These are phyloP conservation scores for Poeciliopsis turrubarensis DNA, from an alignment of 2,113 vertebrate species.

Conservation along the genomic window DNA sequence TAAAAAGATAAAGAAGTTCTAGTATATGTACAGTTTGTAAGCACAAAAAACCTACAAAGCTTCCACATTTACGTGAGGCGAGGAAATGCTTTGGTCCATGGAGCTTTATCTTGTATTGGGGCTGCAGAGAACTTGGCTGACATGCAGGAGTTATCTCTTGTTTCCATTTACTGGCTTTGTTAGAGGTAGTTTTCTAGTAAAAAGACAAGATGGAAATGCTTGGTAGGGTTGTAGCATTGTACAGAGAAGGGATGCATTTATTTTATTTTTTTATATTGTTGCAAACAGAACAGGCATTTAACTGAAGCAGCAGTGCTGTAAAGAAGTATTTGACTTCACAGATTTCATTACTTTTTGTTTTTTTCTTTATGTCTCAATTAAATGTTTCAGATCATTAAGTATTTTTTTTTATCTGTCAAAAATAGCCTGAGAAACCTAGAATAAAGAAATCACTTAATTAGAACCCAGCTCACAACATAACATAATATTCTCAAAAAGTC, in stretches of 20 bases:
- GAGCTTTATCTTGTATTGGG: slow-evolving; percentile 65
- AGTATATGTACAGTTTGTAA: slow-evolving; percentile 7
- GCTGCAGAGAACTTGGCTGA: slow-evolving; percentile 49
- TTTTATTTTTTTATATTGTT: slow-evolving; percentile 9
- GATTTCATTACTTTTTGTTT: too few relatives aligned
- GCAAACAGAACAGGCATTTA: slow-evolving; percentile 10
- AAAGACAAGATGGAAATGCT: slow-evolving; percentile 62
- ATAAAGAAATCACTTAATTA: too few relatives aligned
- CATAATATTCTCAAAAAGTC: too few relatives aligned
- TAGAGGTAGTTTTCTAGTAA: slow-evolving; percentile 74
- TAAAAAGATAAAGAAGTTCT: slow-evolving; percentile 15
- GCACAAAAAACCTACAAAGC: slow-evolving; percentile 64
- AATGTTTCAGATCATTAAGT: too few relatives aligned
- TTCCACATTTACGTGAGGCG: slow-evolving; percentile 68
- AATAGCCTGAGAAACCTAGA: too few relatives aligned
- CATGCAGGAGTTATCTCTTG: slow-evolving; percentile 68
- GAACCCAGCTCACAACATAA: too few relatives aligned
- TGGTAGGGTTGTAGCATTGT: slow-evolving; percentile 54
- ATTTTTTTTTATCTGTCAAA: too few relatives aligned
- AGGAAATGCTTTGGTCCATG: slow-evolving; percentile 75
- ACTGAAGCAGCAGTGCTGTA: background rate
- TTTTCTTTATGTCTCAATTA: too few relatives aligned
- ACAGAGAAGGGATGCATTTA: slow-evolving; percentile 27
- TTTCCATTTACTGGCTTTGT: slow-evolving; percentile 71
- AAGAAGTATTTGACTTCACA: too few relatives aligned